Base-by-base conservation (phyloP, 2,113 vertebrate species). In the Sebastes fasciatus region DNA sequence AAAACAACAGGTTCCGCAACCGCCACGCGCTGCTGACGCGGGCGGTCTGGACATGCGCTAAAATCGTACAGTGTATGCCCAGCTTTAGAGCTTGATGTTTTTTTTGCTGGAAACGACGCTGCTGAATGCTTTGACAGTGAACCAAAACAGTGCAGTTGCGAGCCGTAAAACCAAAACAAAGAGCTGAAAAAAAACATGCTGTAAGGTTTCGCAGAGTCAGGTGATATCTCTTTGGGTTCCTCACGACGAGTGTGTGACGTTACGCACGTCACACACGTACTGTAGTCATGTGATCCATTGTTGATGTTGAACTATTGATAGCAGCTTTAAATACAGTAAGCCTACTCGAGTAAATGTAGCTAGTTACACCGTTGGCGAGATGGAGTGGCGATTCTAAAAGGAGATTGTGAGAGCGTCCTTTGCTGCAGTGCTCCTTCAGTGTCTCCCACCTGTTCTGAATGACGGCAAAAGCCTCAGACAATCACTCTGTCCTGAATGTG, bases 401-500 rank as follows among this genome's bases (percentile, higher is more conserved):
- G n/a, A 77, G 62, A 88, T 34, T 46, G 58, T 34, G 72, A 75
- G 55, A 49, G 71, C 34, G 46, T 26, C 69, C 65, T 68, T 77
- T 61, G 58, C 73, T 77, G 84, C 85, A 60, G 63, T 64, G 81
- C 85, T 84, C 71, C 77, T 46, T 78, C 77, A 51, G 62, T 69
- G 74, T 77, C 81, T 86, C 71, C 58, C 66, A 43, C 74, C 82
- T 73, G 69, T 62, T 82, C 66, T 87, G 65, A 91, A 88, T 79
- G 88, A 82, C 66, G 51, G 79, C 89, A 69, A 67, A 82, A 86
- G 70, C 64, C 79, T 82, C 86, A 85, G 84, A 90, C 90, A 74
- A 81, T 90, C 86, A 82, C 80, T 92, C 72, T 78, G 81, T 86
- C 82, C 79, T 84, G 74, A 86, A 82, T 58, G 79, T 34, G 86